Percentiles rank a stretch among this genome's conserved stretches.
phyloP scores from a whole-genome alignment of 2,797 vertebrate genomes.

The Oreonectes daqikongensis region DNA sequence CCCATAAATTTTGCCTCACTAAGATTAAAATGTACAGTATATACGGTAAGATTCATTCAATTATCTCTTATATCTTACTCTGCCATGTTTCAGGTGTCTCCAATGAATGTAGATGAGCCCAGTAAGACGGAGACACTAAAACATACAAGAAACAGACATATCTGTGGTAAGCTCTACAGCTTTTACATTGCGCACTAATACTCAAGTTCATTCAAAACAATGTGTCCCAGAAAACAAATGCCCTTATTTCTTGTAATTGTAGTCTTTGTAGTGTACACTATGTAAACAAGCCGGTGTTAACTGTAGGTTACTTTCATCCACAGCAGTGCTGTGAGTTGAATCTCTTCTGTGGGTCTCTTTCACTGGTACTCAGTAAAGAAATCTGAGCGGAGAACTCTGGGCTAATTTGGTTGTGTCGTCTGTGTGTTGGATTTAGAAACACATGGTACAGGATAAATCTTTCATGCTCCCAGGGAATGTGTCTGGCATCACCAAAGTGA shows the following conservation, averaged over 20 bases:
- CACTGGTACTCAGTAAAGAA: conserved; percentile 40
- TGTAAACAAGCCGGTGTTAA: conserved; percentile 3
- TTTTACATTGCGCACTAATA: neutral
- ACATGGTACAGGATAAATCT: conserved; percentile 67
- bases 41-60: no score
- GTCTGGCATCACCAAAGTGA: conserved; percentile 22
- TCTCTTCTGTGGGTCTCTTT: neutral
- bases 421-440: conserved; percentile 61
- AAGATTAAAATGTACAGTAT: no score
- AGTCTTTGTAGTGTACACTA: neutral
- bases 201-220: neutral
- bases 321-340: neutral
- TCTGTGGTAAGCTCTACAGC: neutral
- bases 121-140: conserved; percentile 22
- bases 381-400: conserved; percentile 62
- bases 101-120: conserved; percentile 52
- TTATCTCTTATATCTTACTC: no score
- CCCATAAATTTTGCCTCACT: no score
- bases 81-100: conserved; percentile 72
- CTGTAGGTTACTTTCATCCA: conserved; percentile 1
- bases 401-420: conserved; percentile 70
- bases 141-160: neutral
- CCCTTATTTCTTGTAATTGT: neutral
- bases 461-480: conserved; percentile 43
- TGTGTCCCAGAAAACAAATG: neutral